Evolutionary conservation across 2,113 vertebrate species (phyloP), one percentile per base, ranked within the genome.

Genomic region (Triplophysa siluroides): DNA sequence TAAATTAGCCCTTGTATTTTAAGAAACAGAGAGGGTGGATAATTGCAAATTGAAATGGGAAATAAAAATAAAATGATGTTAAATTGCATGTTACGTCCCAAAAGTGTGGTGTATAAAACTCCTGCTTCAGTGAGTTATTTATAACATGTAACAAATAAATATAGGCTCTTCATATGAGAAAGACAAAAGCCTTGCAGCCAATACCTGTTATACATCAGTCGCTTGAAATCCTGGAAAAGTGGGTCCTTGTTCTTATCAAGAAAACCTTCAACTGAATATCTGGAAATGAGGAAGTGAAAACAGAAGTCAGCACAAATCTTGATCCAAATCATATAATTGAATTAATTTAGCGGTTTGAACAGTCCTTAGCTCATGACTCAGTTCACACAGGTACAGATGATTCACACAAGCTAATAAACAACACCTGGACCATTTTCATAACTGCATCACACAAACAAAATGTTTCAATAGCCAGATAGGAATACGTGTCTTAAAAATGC

Each of bases 171-270:
- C 14, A 14, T 14, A 14, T 73, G 13, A 41, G 24, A 26, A 18
- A 73, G 12, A 56, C 11, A 79, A 12, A 47, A 47, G 14, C n/a
- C 21, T 58, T 4, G 23, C 23, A 47, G n/a, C 4, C 61, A 41
- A 54, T 81, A 98, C 96, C 97, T 98, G 93, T 96, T 95, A 86
- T 92, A 98, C 90, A 97, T 91, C 75, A 98, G 92, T 0, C 97
- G 91, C 85, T 98, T 98, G 91, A 98, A 97, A 84, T 98, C 96
- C 81, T 98, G 96, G 91, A 97, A 97, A 33, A 98, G 96, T 0
- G 91, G 92, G 80, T 98, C 97, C 84, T 97, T 95, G 92, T 98
- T 98, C 92, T 98, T 98, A 84, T 98, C 96, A 71, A 98, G 86
- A 88, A 98, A 96, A 1, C 97, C 96, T 74, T 97, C 96, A 43